These are phyloP conservation scores for Malacoraja senta DNA, from an alignment of 2,797 vertebrate species.

Conservation along the genomic window DNA sequence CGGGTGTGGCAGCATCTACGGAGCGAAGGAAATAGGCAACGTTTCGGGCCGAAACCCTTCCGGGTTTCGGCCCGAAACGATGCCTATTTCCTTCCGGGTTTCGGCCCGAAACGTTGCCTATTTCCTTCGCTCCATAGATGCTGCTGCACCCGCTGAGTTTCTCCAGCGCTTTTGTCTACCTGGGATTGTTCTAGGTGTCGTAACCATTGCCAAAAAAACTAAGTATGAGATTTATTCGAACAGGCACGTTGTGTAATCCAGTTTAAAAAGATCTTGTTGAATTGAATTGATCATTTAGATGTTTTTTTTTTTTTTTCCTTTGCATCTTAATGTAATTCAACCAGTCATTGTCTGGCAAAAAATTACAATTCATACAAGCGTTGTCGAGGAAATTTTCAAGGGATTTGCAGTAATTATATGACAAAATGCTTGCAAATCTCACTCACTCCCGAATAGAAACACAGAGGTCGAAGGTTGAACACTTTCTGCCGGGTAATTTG, in stretches of 20 bases:
- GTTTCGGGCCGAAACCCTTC: too few relatives aligned
- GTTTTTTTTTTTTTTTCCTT: conserved; percentile 51
- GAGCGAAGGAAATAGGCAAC: too few relatives aligned
- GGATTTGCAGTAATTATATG: conserved; percentile 99
- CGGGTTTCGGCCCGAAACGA: too few relatives aligned
- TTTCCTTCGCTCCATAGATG: too few relatives aligned
- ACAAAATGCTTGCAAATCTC: conserved; percentile 96
- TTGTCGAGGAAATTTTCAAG: conserved; percentile 86
- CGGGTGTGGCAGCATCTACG: too few relatives aligned
- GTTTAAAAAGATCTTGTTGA: conserved; percentile 5
- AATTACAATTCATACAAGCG: conserved; percentile 78
- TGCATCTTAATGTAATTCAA: conserved; percentile 56
- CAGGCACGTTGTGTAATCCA: not conserved
- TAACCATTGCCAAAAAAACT: not conserved
- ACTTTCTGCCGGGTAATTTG: conserved; percentile 94
- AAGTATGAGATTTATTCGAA: not conserved
- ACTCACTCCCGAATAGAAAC: conserved; percentile 87
- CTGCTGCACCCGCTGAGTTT: too few relatives aligned
- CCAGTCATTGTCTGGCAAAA: conserved; percentile 60
- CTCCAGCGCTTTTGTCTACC: too few relatives aligned
- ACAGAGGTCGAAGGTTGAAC: conserved; percentile 91
- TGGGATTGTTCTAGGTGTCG: not conserved
- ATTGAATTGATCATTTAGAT: conserved; percentile 18
- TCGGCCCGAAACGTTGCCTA: too few relatives aligned
- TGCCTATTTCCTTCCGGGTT: too few relatives aligned